Evolutionary conservation across 53 echinoderm and acorn worm genomes (phyloP), one percentile per base, ranked within the genome.

Genomic region (Paelopatides confundens): DNA sequence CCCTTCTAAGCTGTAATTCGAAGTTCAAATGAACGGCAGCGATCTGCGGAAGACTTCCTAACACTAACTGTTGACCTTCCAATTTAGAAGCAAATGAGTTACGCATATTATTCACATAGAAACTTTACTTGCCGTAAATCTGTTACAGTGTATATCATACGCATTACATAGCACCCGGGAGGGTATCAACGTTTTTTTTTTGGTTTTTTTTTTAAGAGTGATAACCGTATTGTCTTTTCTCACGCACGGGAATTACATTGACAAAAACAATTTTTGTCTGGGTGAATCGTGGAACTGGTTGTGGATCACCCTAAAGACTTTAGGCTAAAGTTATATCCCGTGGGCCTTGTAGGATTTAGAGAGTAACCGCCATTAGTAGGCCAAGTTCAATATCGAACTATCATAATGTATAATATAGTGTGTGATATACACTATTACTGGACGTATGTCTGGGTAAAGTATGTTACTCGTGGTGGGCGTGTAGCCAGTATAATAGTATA

Each of bases 21-120:
- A 46, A 74, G 74, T 74, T 74, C 74, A 74, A 74, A 74, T 74
- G 74, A 74, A 26, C 23, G 74, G 17, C 74, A 74, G 40, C 39
- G 37, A 38, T 36, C 28, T 74, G 28, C 24, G 13, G 47, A 24
- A 40, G 26, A 38, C 24, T 39, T 39, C 46, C 17, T 24, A 74
- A 39, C 36, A 14, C n/a, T n/a, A 28, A 74, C 23, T 27, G 28
- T 27, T 74, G 74, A 74, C 74, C 74, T 74, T 74, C 74, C 74
- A 74, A 74, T 74, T 74, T 39, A 26, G 24, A 40, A 13, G 71
- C 26, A 71, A 71, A 71, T 71, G 71, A 71, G 39, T 71, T 71
- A 43, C 43, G 43, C 37, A 71, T 43, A 38, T 71, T 38, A 71
- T 58, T 58, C 58, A 58, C 58, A 6, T n/a, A 46, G 74, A 39